Conservation (phyloP, 2,797 vertebrate genomes). For the Apogon hyalosoma region DNA sequence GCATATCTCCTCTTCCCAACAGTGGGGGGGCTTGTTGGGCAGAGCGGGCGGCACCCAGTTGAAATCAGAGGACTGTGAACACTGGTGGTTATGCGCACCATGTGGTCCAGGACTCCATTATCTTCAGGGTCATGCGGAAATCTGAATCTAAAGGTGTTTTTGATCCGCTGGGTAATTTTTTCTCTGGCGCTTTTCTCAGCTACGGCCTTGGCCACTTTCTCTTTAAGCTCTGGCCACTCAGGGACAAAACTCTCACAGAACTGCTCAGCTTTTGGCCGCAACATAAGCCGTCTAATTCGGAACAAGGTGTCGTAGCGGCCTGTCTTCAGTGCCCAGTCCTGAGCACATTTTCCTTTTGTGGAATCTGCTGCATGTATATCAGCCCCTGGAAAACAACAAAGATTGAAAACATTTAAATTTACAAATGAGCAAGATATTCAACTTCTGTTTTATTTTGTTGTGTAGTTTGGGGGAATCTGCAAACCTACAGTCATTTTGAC, state of each 20-base stretch:
- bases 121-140: conserved; percentile 83
- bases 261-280: conserved; percentile 83
- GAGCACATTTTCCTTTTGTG: conserved; percentile 82
- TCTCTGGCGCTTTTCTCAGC: conserved; percentile 73
- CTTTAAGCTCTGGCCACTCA: conserved; percentile 86
- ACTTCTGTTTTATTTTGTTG: not conserved
- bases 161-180: conserved; percentile 82
- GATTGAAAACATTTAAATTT: not conserved
- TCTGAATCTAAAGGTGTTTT: conserved; percentile 80
- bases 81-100: conserved; percentile 90
- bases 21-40: conserved; percentile 86
- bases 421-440: not conserved
- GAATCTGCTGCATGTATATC: conserved; percentile 85
- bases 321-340: conserved; percentile 89
- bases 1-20: conserved; percentile 85
- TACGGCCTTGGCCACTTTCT: conserved; percentile 80
- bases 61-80: conserved; percentile 88
- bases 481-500: not conserved
- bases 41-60: conserved; percentile 88
- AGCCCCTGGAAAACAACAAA: conserved; percentile 79
- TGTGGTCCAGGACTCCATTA: conserved; percentile 90
- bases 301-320: conserved; percentile 83
- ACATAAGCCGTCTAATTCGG: conserved; percentile 81
- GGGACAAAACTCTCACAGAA: conserved; percentile 81
- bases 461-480: not conserved